Evolutionary conservation across 1,140 invertebrate species (phyloP).

Genomic region (Drosophila lowei): DNA sequence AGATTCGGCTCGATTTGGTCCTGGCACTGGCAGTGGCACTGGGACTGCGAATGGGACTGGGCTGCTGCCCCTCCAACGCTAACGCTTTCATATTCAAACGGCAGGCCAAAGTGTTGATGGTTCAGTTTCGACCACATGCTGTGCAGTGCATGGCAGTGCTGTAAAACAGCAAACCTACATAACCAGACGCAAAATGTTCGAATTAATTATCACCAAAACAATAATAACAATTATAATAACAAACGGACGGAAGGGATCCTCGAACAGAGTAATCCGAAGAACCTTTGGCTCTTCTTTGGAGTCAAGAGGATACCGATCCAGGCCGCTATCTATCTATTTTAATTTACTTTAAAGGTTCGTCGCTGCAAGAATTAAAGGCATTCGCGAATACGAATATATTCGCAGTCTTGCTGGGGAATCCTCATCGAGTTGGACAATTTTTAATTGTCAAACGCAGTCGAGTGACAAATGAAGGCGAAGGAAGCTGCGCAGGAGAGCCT

Average conservation of each 20-base stretch:
- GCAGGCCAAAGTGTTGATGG: constrained; percentile 45
- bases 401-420: constrained; percentile 8
- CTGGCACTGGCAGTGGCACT: neutral
- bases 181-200: too few relatives aligned
- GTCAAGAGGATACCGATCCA: too few relatives aligned
- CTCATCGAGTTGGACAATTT: constrained; percentile 60
- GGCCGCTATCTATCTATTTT: too few relatives aligned
- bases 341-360: too few relatives aligned
- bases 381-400: too few relatives aligned
- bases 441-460: constrained; percentile 77
- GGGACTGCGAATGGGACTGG: too few relatives aligned
- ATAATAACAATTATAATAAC: too few relatives aligned
- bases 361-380: too few relatives aligned
- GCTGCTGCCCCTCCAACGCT: too few relatives aligned
- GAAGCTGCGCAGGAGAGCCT: constrained; percentile 49
- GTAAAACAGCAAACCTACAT: neutral
- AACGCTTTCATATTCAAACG: constrained; percentile 19
- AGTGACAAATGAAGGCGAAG: constrained; percentile 68
- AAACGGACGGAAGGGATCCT: neutral
- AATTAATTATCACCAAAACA: too few relatives aligned
- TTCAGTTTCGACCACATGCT: constrained; percentile 36
- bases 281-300: too few relatives aligned
- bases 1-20: constrained; percentile 24
- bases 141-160: neutral
- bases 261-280: too few relatives aligned